Base-by-base conservation (phyloP, 2,113 vertebrate genomes). In the Anarhynchus alexandrinus region DNA sequence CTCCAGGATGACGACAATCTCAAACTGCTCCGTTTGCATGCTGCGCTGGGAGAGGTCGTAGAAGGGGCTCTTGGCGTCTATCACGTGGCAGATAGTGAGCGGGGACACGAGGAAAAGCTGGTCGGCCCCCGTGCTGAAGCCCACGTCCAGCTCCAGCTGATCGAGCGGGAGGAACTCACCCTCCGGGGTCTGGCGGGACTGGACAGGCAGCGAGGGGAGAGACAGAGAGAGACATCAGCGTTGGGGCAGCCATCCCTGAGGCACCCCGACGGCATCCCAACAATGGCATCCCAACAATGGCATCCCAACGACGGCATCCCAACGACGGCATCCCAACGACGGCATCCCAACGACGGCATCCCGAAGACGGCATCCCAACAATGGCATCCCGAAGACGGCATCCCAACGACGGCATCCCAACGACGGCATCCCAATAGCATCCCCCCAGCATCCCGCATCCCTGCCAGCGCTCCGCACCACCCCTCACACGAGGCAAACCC, bases 91-190 rank as follows among this genome's bases (percentile, higher is more conserved):
- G 98, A 99, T 99, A 64, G 99, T 99, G 94, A 99, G 99, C 1
- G 99, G 99, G 54, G 99, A 99, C 96, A 99, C 99, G 91, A 99
- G 99, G 97, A 99, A 99, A 78, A 99, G 99, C 98, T 99, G 99
- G 97, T 99, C 99, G 3, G 99, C 99, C 30, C 99, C 99, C 1
- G 99, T 99, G 96, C 99, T 99, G 98, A 99, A 99, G 71, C 99
- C 99, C 96, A 99, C 99, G 71, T 99, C 99, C 98, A 99, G 97
- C 98, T 99, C 99, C 98, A 99, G 98, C 98, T 99, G 99, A 96
- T 99, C 99, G 94, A 99, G 98, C 2, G 99, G 99, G 74, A 99
- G 99, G 97, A 99, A 99, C 96, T 99, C 99, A 8, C 99, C 99
- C 98, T 99, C 99, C 13, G 99, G 99, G 72, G 99, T 99, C 99